phyloP scores from a whole-genome alignment of 2,888 invertebrate genomes.

The Drosophila imparisetae region DNA sequence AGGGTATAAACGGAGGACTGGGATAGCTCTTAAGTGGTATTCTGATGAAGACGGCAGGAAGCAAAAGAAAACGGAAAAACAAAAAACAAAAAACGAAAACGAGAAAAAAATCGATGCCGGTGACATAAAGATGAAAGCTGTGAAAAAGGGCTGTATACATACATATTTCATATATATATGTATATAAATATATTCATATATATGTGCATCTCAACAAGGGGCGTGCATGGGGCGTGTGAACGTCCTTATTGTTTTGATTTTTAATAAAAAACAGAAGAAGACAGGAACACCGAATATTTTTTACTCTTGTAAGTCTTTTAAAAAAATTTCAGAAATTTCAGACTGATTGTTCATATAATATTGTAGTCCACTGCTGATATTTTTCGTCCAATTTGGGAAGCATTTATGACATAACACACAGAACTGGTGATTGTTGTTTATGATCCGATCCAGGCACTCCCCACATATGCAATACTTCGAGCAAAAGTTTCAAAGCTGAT shows the following conservation, averaged over 20 bases:
- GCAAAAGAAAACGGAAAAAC: constrained; percentile 17
- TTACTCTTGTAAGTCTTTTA: not conserved
- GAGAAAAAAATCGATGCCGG: constrained; percentile 67
- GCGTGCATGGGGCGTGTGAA: constrained; percentile 36
- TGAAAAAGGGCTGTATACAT: constrained; percentile 50
- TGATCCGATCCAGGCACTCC: not conserved
- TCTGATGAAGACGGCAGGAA: constrained; percentile 58
- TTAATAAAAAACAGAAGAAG: constrained; percentile 45
- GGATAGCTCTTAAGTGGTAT: constrained; percentile 56
- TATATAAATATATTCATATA: constrained; percentile 2
- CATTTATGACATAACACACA: not conserved
- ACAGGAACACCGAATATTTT: not conserved
- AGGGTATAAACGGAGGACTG: constrained; percentile 52
- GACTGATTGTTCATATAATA: not conserved
- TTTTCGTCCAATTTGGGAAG: not conserved
- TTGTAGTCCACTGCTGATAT: not conserved
- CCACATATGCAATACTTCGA: not conserved
- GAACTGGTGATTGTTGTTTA: not conserved
- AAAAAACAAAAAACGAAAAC: constrained; percentile 32
- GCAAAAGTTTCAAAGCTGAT: not conserved
- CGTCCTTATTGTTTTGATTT: constrained; percentile 67
- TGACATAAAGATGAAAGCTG: constrained; percentile 75
- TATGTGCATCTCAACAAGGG: constrained; percentile 16
- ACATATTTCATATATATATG: constrained; percentile 7
- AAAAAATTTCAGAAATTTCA: not conserved